Evolutionary conservation across 2,888 invertebrate species (phyloP).

Genomic region (Drosophila monieri): DNA sequence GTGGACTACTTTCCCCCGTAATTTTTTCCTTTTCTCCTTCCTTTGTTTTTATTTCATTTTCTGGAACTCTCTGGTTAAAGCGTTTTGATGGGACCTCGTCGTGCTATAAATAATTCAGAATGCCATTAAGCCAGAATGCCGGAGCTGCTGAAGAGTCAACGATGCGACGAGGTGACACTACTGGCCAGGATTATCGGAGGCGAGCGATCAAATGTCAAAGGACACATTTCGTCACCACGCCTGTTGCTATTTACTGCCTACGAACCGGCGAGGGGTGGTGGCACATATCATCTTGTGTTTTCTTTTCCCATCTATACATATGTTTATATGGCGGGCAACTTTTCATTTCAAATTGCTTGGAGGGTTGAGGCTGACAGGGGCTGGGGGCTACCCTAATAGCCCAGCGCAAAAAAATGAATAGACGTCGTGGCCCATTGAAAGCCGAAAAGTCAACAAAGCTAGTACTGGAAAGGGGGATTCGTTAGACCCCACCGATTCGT

Average conservation of each 20-base stretch:
- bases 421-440: conserved; percentile 69
- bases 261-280: conserved; percentile 28
- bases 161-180: conserved; percentile 19
- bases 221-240: conserved; percentile 72
- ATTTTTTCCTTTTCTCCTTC: not conserved
- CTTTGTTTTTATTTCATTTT: conserved; percentile 6
- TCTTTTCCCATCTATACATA: conserved; percentile 39
- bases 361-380: conserved; percentile 28
- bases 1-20: conserved; percentile 55
- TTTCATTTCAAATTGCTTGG: conserved; percentile 73
- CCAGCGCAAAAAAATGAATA: conserved; percentile 71
- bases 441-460: conserved; percentile 76
- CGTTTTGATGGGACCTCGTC: conserved; percentile 59
- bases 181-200: conserved; percentile 46
- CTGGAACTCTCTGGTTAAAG: conserved; percentile 46
- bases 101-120: conserved; percentile 71
- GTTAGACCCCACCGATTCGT: conserved; percentile 30
- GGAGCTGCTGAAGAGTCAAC: conserved; percentile 59
- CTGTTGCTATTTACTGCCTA: conserved; percentile 77
- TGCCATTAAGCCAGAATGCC: conserved; percentile 58
- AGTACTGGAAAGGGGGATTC: conserved; percentile 6
- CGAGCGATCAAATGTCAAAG: conserved; percentile 76
- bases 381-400: conserved; percentile 53
- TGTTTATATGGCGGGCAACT: conserved; percentile 68
- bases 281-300: conserved; percentile 52